Conservation (phyloP, 1,140 invertebrate species). For the Polypedilum vanderplanki region DNA sequence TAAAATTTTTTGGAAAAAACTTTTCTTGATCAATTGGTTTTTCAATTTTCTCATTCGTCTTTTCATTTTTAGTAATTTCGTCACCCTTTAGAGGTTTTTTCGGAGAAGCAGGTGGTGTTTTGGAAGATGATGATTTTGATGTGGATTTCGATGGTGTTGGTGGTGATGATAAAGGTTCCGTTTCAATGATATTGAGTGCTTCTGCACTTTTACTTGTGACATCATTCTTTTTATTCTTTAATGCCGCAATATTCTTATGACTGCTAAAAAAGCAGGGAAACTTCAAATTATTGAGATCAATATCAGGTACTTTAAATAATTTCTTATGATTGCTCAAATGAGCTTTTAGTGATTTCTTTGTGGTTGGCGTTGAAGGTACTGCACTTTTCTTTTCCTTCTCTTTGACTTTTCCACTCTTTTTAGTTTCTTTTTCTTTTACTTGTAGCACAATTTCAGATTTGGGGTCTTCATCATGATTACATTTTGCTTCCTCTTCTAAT, state of each 20-base stretch:
- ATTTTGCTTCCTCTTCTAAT: constrained; percentile 25
- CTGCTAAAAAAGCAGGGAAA: constrained; percentile 23
- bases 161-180: background rate
- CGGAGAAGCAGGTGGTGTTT: background rate
- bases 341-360: constrained; percentile 18
- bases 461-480: background rate
- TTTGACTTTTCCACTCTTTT: background rate
- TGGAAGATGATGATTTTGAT: background rate
- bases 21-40: background rate
- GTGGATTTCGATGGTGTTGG: background rate
- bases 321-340: background rate
- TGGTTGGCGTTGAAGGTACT: background rate
- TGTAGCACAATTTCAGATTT: too few relatives aligned
- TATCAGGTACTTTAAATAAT: constrained; percentile 26
- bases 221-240: constrained; percentile 2
- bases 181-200: background rate
- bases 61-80: background rate
- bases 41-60: background rate
- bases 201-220: constrained; percentile 1
- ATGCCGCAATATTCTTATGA: constrained; percentile 1
- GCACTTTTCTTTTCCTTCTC: background rate
- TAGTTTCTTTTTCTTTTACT: background rate
- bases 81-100: background rate
- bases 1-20: background rate
- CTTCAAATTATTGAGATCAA: constrained; percentile 24